Evolutionary conservation across 2,113 vertebrate genomes (phyloP).

Genomic region (Petrocephalus zakoni): DNA sequence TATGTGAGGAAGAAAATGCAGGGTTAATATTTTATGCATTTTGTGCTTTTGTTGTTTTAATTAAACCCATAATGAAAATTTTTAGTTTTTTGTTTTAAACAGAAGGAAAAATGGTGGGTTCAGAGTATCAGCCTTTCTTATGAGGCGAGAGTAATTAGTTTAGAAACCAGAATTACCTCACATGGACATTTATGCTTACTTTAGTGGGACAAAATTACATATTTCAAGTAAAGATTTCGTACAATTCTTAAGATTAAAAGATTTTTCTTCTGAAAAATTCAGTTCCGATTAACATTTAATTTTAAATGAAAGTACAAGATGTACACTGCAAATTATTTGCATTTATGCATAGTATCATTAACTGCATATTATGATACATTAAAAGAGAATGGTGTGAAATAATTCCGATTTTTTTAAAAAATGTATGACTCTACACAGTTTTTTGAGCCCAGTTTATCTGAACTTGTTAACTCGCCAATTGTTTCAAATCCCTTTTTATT

Average conservation of each 20-base stretch:
- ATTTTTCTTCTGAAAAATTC: background rate
- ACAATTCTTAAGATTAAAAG: background rate
- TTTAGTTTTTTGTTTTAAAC: background rate
- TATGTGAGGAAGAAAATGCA: background rate
- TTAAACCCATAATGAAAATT: background rate
- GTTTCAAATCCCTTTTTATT: background rate
- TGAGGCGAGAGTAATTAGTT: background rate
- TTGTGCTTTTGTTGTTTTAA: background rate
- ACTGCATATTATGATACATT: background rate
- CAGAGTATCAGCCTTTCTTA: background rate
- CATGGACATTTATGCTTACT: background rate
- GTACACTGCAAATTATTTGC: background rate
- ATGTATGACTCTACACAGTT: too few relatives aligned
- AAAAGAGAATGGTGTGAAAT: background rate
- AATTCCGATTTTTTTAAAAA: too few relatives aligned
- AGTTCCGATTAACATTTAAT: background rate
- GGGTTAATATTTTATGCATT: background rate
- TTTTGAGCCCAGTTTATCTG: too few relatives aligned
- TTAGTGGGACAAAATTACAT: background rate
- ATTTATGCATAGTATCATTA: background rate
- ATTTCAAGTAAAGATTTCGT: background rate
- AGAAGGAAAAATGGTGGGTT: background rate
- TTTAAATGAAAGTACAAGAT: background rate
- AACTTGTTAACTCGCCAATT: background rate
- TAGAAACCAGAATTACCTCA: background rate